A percentile compares a stretch with the other conserved stretches of the same genome.
These are phyloP conservation scores for Echinarachnius parma DNA, from an alignment of 53 echinoderm and acorn worm species.

Conservation along the genomic window DNA sequence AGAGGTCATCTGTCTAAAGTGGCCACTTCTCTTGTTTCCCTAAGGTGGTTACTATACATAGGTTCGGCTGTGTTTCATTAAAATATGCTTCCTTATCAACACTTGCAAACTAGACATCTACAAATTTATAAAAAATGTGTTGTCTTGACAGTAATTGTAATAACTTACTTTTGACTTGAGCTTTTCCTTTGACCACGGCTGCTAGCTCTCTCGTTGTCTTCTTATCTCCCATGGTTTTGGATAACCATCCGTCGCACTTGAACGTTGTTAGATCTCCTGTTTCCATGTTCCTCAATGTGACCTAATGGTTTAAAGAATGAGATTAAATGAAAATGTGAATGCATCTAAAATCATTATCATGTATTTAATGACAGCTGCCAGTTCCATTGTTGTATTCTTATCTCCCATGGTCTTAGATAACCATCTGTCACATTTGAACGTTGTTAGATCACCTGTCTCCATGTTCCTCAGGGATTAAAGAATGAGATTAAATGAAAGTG, in stretches of 20 bases:
- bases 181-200: slow-evolving; percentile 84
- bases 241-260: slow-evolving; percentile 89
- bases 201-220: slow-evolving; percentile 77
- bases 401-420: slow-evolving; percentile 90
- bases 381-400: slow-evolving; percentile 75
- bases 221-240: slow-evolving; percentile 89
- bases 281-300: slow-evolving; percentile 83
- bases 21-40: too few relatives aligned
- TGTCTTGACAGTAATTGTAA: neutral
- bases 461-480: slow-evolving; percentile 93
- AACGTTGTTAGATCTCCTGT: slow-evolving; percentile 88
- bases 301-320: too few relatives aligned
- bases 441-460: slow-evolving; percentile 83
- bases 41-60: too few relatives aligned
- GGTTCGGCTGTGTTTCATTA: too few relatives aligned
- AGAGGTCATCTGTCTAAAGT: too few relatives aligned
- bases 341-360: too few relatives aligned
- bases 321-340: too few relatives aligned
- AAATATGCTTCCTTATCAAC: too few relatives aligned
- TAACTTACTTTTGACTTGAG: slow-evolving; percentile 83
- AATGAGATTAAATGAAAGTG: too few relatives aligned
- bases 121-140: neutral
- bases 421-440: slow-evolving; percentile 90
- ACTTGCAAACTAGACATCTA: too few relatives aligned
- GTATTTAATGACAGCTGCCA: slow-evolving; percentile 82